phyloP scores from a whole-genome alignment of 2,888 invertebrate species.

The Axea sp. region DNA sequence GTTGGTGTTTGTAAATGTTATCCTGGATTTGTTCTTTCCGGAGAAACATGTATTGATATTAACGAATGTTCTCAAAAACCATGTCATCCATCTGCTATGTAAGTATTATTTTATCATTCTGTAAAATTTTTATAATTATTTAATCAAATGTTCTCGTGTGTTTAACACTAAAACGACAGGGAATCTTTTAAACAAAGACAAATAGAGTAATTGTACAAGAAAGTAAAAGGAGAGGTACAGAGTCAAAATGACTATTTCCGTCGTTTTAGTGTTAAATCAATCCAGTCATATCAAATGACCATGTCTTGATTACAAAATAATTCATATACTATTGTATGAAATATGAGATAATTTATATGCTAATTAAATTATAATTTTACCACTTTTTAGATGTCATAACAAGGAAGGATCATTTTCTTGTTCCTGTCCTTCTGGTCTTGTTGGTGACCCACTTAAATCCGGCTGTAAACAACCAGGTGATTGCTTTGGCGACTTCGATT shows the following conservation, averaged over 20 bases:
- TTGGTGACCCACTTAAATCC: slow-evolving; percentile 87
- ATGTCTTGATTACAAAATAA: too few relatives aligned
- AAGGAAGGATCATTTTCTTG: slow-evolving; percentile 89
- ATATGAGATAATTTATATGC: too few relatives aligned
- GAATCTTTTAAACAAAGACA: too few relatives aligned
- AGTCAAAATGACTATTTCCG: too few relatives aligned
- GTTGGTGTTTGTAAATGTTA: slow-evolving; percentile 87
- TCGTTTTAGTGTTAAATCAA: too few relatives aligned
- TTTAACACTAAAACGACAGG: too few relatives aligned
- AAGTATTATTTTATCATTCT: slow-evolving; percentile 67
- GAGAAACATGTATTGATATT: slow-evolving; percentile 87
- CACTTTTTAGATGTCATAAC: slow-evolving; percentile 84
- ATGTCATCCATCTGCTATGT: slow-evolving; percentile 88
- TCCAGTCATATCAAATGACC: too few relatives aligned
- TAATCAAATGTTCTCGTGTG: too few relatives aligned
- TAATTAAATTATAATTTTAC: background rate
- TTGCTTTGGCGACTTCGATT: slow-evolving; percentile 89
- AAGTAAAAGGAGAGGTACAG: too few relatives aligned
- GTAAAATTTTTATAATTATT: too few relatives aligned
- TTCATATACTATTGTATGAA: too few relatives aligned
- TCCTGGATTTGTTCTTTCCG: slow-evolving; percentile 85
- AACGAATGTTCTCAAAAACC: slow-evolving; percentile 90
- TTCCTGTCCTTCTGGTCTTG: slow-evolving; percentile 87
- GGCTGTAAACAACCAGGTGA: slow-evolving; percentile 92
- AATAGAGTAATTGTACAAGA: too few relatives aligned